phyloP scores from a whole-genome alignment of 2,113 vertebrate species.

The Vanacampus margaritifer region DNA sequence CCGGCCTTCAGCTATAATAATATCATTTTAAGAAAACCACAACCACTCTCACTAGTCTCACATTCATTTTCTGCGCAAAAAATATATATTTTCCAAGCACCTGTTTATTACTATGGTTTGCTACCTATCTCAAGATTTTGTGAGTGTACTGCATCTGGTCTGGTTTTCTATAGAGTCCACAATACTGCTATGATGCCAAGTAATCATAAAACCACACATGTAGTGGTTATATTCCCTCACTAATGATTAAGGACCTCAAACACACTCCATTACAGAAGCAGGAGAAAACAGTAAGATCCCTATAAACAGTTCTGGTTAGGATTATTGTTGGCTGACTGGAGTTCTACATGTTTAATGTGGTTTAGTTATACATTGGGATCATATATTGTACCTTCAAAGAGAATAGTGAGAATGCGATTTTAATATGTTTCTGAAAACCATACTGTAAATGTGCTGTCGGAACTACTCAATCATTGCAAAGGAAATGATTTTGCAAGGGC shows the following conservation, averaged over 20 bases:
- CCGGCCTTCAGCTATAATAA: slow-evolving; percentile 4
- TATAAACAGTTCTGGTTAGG: slow-evolving; percentile 56
- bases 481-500: background rate
- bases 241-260: slow-evolving; percentile 69
- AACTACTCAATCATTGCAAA: slow-evolving; percentile 13
- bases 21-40: slow-evolving; percentile 9
- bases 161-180: slow-evolving; percentile 58
- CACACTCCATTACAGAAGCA: slow-evolving; percentile 48
- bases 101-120: slow-evolving; percentile 63
- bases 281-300: slow-evolving; percentile 51
- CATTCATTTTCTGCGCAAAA: background rate
- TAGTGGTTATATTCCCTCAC: slow-evolving; percentile 62
- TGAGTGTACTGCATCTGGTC: slow-evolving; percentile 54
- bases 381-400: slow-evolving; percentile 22
- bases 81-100: slow-evolving; percentile 42
- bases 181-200: slow-evolving; percentile 61
- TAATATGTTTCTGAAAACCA: slow-evolving; percentile 26
- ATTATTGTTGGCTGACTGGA: slow-evolving; percentile 52
- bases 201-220: slow-evolving; percentile 68
- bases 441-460: slow-evolving; percentile 5
- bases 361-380: slow-evolving; percentile 38
- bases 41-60: slow-evolving; percentile 7
- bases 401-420: slow-evolving; percentile 19
- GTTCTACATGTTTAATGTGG: slow-evolving; percentile 54
- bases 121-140: slow-evolving; percentile 40